Percentiles rank a stretch among this genome's conserved stretches.
These are phyloP conservation scores for Esperia sulphurella DNA, from an alignment of 2,888 invertebrate genomes.

Conservation along the genomic window DNA sequence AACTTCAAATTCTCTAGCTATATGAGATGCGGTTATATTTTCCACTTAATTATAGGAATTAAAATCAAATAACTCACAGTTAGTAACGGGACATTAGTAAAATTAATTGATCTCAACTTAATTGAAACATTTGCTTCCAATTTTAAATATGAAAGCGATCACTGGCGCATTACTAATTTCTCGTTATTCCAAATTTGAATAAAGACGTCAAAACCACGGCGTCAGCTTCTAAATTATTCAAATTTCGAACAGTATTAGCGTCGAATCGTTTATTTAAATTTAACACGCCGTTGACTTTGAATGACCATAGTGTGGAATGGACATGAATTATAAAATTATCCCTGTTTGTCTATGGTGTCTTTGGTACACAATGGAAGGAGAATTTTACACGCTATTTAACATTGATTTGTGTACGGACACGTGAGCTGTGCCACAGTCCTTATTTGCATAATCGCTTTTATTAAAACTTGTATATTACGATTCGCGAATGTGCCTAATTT, in stretches of 20 bases:
- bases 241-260: slow-evolving; percentile 52
- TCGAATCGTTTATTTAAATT: slow-evolving; percentile 72
- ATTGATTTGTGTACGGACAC: slow-evolving; percentile 60
- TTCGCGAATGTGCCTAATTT: too few species aligned
- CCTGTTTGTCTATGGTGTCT: slow-evolving; percentile 55
- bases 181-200: slow-evolving; percentile 64
- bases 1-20: not conserved
- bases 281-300: slow-evolving; percentile 71
- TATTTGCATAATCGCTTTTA: slow-evolving; percentile 66
- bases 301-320: slow-evolving; percentile 45
- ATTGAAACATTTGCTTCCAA: slow-evolving; percentile 35
- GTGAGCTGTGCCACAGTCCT: slow-evolving; percentile 37
- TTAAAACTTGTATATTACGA: slow-evolving; percentile 41
- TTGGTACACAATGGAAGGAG: slow-evolving; percentile 45
- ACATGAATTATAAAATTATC: slow-evolving; percentile 60
- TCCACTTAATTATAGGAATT: slow-evolving; percentile 9
- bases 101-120: slow-evolving; percentile 39
- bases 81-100: slow-evolving; percentile 22
- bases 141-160: slow-evolving; percentile 60
- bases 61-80: slow-evolving; percentile 16
- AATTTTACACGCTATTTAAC: slow-evolving; percentile 75
- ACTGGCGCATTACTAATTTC: slow-evolving; percentile 54
- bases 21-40: not conserved
- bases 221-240: slow-evolving; percentile 41
- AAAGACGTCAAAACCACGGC: slow-evolving; percentile 71